Evolutionary conservation across 2,888 invertebrate species (phyloP), one percentile per base, ranked within the genome.

Genomic region (Dichetophora obliterata): DNA sequence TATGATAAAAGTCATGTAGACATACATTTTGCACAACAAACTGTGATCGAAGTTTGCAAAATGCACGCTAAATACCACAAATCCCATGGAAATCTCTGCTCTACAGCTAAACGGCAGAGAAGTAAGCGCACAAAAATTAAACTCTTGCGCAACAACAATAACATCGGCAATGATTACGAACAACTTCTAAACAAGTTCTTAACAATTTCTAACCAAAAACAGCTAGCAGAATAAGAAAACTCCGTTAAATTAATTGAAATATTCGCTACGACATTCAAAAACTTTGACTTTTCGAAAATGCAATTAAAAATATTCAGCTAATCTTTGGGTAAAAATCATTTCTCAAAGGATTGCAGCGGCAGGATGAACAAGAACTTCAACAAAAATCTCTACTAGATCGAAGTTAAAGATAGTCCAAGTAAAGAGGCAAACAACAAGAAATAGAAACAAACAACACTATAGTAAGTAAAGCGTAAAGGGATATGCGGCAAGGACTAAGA

Each of bases 221-320:
- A 43, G 43, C 3, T 3, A 43, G 14, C 11, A 43, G 59, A 59
- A 59, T 27, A 59, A 59, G 27, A 27, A 11, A 27, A 43, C 24
- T 24, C 31, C 65, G n/a, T n/a, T 34, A 14, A 65, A 65, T 34
- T 65, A 34, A 34, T 65, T 31, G 16, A 65, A 65, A 34, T 65
- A n/a, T 16, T 37, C 5, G n/a, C 65, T 4, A 31, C n/a, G 65
- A 34, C 19, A 34, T 34, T 14, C 11, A 16, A 34, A 65, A 65
- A 65, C 65, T 65, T 65, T 31, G 37, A 34, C 31, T 65, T 37
- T 19, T 16, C 8, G 11, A 34, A 16, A 65, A 65, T 65, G 65
- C 37, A 65, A 65, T 65, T 65, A 65, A 65, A 65, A 34, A n/a
- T 65, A 3, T 37, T 31, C 19, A 22, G 16, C 37, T 65, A 65